Evolutionary conservation across 2,797 vertebrate species (phyloP).

Genomic region (Rhinoraja longicauda): DNA sequence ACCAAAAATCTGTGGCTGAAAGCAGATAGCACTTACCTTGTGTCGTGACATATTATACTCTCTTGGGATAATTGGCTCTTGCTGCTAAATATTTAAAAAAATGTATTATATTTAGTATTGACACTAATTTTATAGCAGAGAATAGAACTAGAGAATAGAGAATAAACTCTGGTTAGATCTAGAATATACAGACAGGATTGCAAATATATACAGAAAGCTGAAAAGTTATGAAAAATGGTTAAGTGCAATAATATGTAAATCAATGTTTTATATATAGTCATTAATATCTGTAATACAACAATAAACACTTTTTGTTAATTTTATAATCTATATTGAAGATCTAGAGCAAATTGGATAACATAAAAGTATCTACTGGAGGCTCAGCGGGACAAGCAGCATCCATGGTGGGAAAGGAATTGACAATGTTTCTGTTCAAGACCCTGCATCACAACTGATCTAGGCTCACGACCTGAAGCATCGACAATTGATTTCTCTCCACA

Average conservation of each 20-base stretch:
- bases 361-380: constrained; percentile 45
- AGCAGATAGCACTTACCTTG: constrained; percentile 32
- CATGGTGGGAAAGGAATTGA: too few relatives aligned
- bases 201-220: constrained; percentile 24
- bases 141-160: constrained; percentile 23
- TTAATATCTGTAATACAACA: constrained; percentile 29
- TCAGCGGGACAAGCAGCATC: too few relatives aligned
- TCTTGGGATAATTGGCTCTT: background rate
- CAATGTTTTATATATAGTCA: constrained; percentile 34
- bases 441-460: too few relatives aligned
- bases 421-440: too few relatives aligned
- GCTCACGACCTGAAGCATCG: too few relatives aligned
- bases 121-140: constrained; percentile 33
- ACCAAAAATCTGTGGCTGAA: background rate
- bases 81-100: constrained; percentile 9
- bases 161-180: constrained; percentile 12
- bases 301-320: constrained; percentile 38
- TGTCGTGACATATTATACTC: constrained; percentile 16
- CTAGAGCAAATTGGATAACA: constrained; percentile 54
- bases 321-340: constrained; percentile 39
- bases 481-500: too few relatives aligned
- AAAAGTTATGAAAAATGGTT: constrained; percentile 31
- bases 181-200: constrained; percentile 19
- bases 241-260: constrained; percentile 39
- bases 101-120: constrained; percentile 7